phyloP scores from a whole-genome alignment of 2,797 vertebrate species.

The Aratinga solstitialis region DNA sequence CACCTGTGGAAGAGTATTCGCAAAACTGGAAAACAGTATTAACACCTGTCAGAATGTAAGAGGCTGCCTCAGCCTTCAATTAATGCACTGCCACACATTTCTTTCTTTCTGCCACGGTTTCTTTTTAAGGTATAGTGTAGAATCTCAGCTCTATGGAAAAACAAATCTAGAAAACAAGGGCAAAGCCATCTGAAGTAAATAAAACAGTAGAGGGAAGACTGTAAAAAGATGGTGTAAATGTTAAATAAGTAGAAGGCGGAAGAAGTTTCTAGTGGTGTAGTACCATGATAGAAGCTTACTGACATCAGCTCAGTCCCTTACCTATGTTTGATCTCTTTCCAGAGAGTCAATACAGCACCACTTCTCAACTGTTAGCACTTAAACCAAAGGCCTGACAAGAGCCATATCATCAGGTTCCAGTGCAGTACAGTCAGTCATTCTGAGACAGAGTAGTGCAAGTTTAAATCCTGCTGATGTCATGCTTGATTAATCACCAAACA shows the following conservation, averaged over 20 bases:
- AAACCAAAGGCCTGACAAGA: neutral
- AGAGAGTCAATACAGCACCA: neutral
- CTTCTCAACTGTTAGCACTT: neutral
- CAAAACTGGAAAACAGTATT: slow-evolving; percentile 1
- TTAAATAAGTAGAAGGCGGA: neutral
- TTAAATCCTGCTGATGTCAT: neutral
- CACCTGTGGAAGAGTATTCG: neutral
- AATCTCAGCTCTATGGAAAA: neutral
- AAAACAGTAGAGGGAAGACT: neutral
- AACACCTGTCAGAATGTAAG: slow-evolving; percentile 50
- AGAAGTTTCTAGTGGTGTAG: neutral
- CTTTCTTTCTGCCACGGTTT: neutral
- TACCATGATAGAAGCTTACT: neutral
- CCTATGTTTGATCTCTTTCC: neutral
- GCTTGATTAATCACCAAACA: neutral
- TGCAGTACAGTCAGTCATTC: neutral
- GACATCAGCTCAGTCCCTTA: neutral
- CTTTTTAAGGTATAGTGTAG: neutral
- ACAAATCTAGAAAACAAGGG: neutral
- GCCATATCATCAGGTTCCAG: neutral
- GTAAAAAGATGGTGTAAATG: neutral
- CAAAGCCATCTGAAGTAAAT: neutral
- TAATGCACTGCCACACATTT: neutral
- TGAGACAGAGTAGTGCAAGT: neutral
- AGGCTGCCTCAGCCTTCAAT: slow-evolving; percentile 25